Evolutionary conservation across 1,140 invertebrate species (phyloP), one percentile per base, ranked within the genome.

Genomic region (Papilio glaucus): DNA sequence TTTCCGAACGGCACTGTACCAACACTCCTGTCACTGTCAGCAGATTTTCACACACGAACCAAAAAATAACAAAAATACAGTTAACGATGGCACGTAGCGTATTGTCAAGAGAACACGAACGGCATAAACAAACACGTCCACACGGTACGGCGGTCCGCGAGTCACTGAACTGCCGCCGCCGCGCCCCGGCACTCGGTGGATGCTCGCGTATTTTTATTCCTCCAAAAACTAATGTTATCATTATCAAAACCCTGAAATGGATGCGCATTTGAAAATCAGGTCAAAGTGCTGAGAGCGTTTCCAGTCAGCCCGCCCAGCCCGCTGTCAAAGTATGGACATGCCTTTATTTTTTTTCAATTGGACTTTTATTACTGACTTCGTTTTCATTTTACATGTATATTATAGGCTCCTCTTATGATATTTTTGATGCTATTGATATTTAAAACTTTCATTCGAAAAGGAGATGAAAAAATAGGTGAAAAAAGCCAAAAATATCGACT

Each of bases 121-220:
- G 6, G 29, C 29, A 6, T 6, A 41, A 61, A 38, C 74, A 77
- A 78, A 77, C 72, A 80, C 88, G 85, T 83, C 72, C 79, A 70
- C 73, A 29, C 75, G 7, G 70, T 68, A 68, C 82, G 69, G 77
- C 87, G 85, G 77, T 72, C 75, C 73, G 81, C 84, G 76, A 91
- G 89, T 91, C 89, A 91, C 89, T 91, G 89, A 91, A 89, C 87
- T 77, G 75, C 65, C 71, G 53, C 70, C 74, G 77, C 82, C 81
- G 79, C 84, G 81, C 84, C 79, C 81, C 85, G 78, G 77, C 76
- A 60, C 62, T 72, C 82, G 78, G 75, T 81, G 79, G 77, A 81
- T 78, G 84, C 77, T 81, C 83, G 83, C 79, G 76, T 83, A 85
- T 85, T 85, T 85, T 87, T 82, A 80, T 83, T 77, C 71, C 71